A percentile compares a stretch with the other conserved stretches of the same genome.
Conservation (phyloP, 2,113 vertebrate species). For the Lonchura striata region DNA sequence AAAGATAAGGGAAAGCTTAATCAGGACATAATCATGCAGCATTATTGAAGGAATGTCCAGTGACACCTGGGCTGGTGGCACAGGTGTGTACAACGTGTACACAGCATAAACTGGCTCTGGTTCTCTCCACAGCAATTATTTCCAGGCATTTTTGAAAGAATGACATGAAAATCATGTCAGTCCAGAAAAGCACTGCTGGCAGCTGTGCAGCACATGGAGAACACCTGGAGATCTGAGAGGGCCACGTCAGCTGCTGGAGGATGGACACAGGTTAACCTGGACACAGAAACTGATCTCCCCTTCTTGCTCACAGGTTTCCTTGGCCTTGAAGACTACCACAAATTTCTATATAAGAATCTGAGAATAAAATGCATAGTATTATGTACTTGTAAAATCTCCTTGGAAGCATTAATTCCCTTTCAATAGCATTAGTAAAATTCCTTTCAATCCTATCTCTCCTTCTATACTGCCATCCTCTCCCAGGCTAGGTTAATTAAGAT, state of each 20-base stretch:
- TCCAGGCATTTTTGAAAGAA: neutral
- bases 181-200: no score
- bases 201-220: fast-evolving
- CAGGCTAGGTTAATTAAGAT: neutral
- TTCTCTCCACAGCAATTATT: neutral
- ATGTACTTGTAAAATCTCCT: neutral
- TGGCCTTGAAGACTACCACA: neutral
- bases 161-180: neutral
- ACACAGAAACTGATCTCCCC: neutral
- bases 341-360: neutral
- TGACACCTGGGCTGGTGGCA: neutral
- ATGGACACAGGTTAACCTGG: neutral
- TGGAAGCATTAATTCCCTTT: neutral
- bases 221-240: neutral
- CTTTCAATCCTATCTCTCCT: neutral
- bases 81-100: neutral
- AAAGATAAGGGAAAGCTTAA: neutral
- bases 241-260: neutral
- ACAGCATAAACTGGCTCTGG: neutral
- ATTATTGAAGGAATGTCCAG: neutral
- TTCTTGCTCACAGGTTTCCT: neutral
- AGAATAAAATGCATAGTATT: neutral
- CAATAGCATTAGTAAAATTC: neutral
- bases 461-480: neutral
- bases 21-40: neutral